phyloP scores from a whole-genome alignment of 1,140 invertebrate species.

The Drosophila tropicalis region DNA sequence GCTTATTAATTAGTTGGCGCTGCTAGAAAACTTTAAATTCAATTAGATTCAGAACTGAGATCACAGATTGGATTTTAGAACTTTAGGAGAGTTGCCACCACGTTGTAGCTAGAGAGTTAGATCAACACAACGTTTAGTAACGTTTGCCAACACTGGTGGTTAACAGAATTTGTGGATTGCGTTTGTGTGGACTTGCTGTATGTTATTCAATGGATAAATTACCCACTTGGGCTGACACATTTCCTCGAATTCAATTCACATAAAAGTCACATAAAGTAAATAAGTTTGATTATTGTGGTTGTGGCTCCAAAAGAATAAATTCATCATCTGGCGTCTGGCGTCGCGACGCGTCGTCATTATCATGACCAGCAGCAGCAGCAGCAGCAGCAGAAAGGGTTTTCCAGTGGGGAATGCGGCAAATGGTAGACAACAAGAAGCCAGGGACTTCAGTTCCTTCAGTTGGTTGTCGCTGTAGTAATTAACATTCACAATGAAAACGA shows the following conservation, averaged over 20 bases:
- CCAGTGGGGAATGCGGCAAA: not conserved
- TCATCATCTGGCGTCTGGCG: no score
- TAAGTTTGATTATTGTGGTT: conserved; percentile 65
- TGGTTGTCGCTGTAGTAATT: conserved; percentile 65
- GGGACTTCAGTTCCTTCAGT: conserved; percentile 39
- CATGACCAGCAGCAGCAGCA: no score
- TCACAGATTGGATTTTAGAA: not conserved
- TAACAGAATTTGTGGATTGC: no score
- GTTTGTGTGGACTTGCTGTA: no score
- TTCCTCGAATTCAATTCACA: conserved; percentile 53
- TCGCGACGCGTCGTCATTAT: not conserved
- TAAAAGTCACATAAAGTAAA: conserved; percentile 77
- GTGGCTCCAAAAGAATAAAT: not conserved
- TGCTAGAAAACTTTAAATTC: not conserved
- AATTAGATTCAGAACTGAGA: not conserved
- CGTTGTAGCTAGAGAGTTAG: no score
- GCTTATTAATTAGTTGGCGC: not conserved
- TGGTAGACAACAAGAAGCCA: conserved; percentile 2
- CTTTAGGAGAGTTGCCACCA: no score
- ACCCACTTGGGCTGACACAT: not conserved
- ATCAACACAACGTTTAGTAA: no score
- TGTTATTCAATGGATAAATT: not conserved
- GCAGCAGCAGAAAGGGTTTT: not conserved
- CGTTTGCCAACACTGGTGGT: no score
- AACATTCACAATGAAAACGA: conserved; percentile 74